Evolutionary conservation across 2,888 invertebrate genomes (phyloP), one percentile per base, ranked within the genome.

Genomic region (Oasisia sp.): DNA sequence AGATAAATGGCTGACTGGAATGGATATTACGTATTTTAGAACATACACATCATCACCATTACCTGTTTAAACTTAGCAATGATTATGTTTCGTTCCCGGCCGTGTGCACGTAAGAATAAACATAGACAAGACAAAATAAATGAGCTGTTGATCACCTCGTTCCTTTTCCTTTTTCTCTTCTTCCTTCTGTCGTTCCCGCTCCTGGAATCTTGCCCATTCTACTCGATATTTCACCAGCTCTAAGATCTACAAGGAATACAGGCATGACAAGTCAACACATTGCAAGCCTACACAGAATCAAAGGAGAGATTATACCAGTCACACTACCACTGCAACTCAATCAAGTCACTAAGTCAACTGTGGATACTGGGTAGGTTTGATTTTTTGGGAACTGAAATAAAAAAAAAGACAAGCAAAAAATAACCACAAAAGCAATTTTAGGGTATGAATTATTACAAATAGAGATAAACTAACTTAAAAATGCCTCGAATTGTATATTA

Each of bases 131-230:
- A 19, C 14, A 27, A 27, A 7, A n/a, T 74, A 74, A 27, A 74
- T 27, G 7, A 74, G 3, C 1, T 19, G 58, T 11, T 58, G 38
- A 94, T 94, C 96, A 97, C 97, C 97, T 96, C 99, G 97, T 96
- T 99, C 99, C 93, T 98, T 97, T 96, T 99, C 99, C 12, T 98
- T 97, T 95, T 99, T 98, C 94, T 99, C 99, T 95, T 99, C 99
- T 95, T 99, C 99, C 93, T 98, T 98, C 0, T 98, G 98, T 94
- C 98, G 98, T 95, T 99, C 98, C 0, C 98, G 97, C 95, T 99
- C 99, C 96, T 99, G 98, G 96, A 99, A 99, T 91, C 98, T 98
- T 92, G 98, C 98, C 99, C 99, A 99, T 94, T 99, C 99, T 0
- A 99, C 98, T 4, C 99, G 97, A 95, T 99, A 98, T 94, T 98